Evolutionary conservation across 2,888 invertebrate genomes (phyloP).

Genomic region (Tenthredo distinguenda): DNA sequence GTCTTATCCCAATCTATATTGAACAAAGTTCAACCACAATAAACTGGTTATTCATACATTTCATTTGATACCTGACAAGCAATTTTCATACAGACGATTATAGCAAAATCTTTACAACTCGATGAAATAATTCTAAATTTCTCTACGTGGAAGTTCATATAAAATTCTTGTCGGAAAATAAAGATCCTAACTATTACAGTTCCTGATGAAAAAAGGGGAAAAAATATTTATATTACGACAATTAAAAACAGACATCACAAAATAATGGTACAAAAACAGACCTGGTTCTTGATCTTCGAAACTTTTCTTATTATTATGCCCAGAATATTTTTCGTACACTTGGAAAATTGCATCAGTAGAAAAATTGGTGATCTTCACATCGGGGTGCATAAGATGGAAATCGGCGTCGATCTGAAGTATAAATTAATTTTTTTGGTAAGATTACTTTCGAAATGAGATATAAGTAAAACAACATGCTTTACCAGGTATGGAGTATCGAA

Average conservation of each 20-base stretch:
- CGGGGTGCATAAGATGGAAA: background rate
- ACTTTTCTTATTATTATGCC: background rate
- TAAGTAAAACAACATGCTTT: background rate
- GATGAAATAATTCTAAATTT: no score
- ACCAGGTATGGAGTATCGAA: conserved; percentile 23
- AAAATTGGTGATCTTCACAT: background rate
- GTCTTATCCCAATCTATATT: conserved; percentile 7
- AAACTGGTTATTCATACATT: background rate
- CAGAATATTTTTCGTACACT: conserved; percentile 6
- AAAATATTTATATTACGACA: no score
- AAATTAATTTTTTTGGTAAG: background rate
- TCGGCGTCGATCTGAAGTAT: conserved; percentile 23
- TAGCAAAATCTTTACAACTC: no score
- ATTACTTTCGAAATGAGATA: background rate
- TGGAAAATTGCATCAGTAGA: conserved; percentile 1
- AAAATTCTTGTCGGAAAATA: no score
- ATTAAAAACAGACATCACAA: no score
- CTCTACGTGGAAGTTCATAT: no score
- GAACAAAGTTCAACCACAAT: background rate
- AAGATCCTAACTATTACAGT: no score
- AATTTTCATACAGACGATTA: no score
- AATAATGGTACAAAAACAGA: background rate
- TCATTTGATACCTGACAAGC: no score
- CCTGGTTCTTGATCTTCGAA: background rate
- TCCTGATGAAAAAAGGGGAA: no score